Evolutionary conservation across 2,797 vertebrate species (phyloP).

Genomic region (Limosa lapponica): DNA sequence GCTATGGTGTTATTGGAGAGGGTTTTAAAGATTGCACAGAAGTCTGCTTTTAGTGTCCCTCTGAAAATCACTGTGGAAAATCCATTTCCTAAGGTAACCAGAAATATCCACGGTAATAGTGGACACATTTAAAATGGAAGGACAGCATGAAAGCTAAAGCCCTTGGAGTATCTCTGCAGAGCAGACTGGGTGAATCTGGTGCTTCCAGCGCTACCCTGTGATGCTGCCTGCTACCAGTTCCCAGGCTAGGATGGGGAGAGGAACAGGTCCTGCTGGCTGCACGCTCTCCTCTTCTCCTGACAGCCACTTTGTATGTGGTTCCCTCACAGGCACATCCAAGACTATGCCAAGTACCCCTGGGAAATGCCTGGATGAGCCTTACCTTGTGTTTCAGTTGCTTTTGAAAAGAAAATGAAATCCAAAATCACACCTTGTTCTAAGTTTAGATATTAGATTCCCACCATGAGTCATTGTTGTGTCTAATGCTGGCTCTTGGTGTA

Average conservation of each 20-base stretch:
- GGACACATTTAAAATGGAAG: not conserved
- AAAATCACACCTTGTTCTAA: not conserved
- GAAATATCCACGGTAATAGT: not conserved
- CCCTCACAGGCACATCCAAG: not conserved
- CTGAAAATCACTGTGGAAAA: slow-evolving; percentile 28
- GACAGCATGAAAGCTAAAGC: not conserved
- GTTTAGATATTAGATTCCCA: not conserved
- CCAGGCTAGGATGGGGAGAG: not conserved
- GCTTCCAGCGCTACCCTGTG: not conserved
- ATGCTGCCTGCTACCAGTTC: not conserved
- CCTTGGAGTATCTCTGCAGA: not conserved
- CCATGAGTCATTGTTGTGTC: not conserved
- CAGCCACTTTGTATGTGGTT: fast-evolving
- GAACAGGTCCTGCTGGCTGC: not conserved
- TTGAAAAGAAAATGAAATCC: not conserved
- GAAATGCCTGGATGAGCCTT: not conserved
- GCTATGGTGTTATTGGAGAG: not conserved
- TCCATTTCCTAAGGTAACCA: slow-evolving; percentile 20
- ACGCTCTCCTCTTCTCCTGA: not conserved
- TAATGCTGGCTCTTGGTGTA: not conserved
- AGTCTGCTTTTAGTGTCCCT: not conserved
- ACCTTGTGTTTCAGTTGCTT: not conserved
- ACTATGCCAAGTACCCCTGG: not conserved
- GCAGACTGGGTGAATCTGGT: not conserved
- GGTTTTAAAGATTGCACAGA: not conserved